Base-by-base conservation (phyloP, 1,140 invertebrate species). In the Nomia melanderi region DNA sequence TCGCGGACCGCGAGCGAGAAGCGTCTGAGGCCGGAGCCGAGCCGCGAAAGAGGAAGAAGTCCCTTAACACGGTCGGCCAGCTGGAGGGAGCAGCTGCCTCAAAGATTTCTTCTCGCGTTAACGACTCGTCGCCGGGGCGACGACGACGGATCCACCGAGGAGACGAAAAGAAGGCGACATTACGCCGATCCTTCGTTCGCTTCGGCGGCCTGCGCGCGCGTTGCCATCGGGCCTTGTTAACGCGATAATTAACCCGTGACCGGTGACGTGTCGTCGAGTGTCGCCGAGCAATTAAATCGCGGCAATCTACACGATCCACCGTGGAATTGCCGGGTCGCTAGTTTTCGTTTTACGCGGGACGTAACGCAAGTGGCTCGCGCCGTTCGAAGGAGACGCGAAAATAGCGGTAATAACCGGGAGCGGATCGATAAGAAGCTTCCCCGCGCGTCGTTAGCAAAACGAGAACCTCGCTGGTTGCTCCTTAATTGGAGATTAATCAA, bases 241-340 rank as follows among this genome's bases (percentile, higher is more conserved):
- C 75, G 66, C 33, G 66, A 63, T 71, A 77, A 77, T 70, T 77
- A 71, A 77, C 75, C 67, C 75, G 59, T 71, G 56, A 71, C 75
- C 75, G 66, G 66, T 70, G 67, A 71, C 67, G 67, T 36, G 67
- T 57, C 54, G 41, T 27, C 75, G 33, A 70, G 75, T 70, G 66
- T 77, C 73, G 57, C 73, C 65, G 65, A 67, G 65, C 69, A 76
- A 76, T 76, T 76, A 76, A 69, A 69, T 76, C 75, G 66, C 44
- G 17, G 75, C 56, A 63, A 77, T 77, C 63, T 56, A 71, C 75
- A 56, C 57, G 67, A 77, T 60, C 44, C 44, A 44, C 25, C 75
- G 75, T 62, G 75, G 57, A 77, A 77, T 77, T 77, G 44, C 65
- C 33, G 33, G n/a, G 23, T 3, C 25, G 14, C 4, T 25, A 3